phyloP scores from a whole-genome alignment of 2,113 vertebrate species.

The Coptodon bakossiorum region DNA sequence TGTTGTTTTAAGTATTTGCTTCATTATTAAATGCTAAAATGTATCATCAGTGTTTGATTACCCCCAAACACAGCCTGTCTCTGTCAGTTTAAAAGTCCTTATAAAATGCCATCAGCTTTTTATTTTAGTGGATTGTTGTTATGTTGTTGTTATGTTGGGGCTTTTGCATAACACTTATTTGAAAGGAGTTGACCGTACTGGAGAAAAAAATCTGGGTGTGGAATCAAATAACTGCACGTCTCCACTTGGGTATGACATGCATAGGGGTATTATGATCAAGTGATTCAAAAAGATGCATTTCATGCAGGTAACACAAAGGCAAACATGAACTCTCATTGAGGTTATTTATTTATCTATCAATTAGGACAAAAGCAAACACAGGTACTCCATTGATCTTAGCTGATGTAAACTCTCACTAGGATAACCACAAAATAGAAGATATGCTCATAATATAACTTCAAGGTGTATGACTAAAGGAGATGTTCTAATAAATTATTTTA shows the following conservation, averaged over 20 bases:
- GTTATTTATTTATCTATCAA: background rate
- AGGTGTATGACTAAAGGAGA: background rate
- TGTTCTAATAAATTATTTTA: background rate
- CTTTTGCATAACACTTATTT: background rate
- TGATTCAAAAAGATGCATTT: background rate
- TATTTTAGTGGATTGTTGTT: background rate
- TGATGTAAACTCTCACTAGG: background rate
- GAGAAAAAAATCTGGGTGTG: background rate
- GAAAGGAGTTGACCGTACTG: background rate
- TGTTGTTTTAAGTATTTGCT: background rate
- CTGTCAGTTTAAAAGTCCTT: background rate
- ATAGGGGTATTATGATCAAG: slow-evolving; percentile 24
- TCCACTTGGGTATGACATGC: slow-evolving; percentile 1
- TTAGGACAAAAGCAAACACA: background rate
- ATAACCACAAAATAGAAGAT: background rate
- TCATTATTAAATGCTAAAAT: background rate
- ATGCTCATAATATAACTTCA: background rate
- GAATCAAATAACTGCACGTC: background rate
- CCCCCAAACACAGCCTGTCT: background rate
- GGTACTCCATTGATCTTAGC: background rate
- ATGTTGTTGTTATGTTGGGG: background rate
- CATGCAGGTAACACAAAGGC: background rate
- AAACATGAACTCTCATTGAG: background rate
- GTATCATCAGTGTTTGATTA: background rate
- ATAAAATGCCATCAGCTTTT: background rate